Conservation (phyloP, 2,797 vertebrate species). For the Channallabes apus region DNA sequence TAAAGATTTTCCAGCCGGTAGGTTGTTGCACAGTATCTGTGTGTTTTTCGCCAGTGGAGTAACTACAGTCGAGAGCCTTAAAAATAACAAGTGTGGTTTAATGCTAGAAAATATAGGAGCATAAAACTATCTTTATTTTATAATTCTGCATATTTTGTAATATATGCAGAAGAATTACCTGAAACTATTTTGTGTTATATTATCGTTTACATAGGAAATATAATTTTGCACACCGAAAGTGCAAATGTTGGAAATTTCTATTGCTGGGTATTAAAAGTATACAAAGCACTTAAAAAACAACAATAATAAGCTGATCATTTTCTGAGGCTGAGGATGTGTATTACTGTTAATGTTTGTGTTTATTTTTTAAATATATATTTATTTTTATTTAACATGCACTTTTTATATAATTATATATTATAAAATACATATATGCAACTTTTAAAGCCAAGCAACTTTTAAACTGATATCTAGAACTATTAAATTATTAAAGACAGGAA, state of each 20-base stretch:
- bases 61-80: background rate
- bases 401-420: too few species aligned
- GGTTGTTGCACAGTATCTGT: slow-evolving; percentile 64
- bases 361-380: background rate
- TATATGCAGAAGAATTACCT: background rate
- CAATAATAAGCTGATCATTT: background rate
- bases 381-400: background rate
- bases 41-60: background rate
- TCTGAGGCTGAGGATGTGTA: background rate
- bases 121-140: background rate
- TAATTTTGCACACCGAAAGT: background rate
- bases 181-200: too few species aligned
- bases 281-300: background rate
- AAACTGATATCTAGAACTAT: background rate
- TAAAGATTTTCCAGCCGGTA: slow-evolving; percentile 99
- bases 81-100: background rate
- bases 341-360: background rate
- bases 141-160: background rate
- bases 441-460: background rate
- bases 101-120: background rate
- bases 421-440: background rate
- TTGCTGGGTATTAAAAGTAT: background rate
- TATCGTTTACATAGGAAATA: background rate
- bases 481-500: background rate
- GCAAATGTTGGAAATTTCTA: background rate